A percentile compares a stretch with the other conserved stretches of the same genome.
These are phyloP conservation scores for Stenotaenia linearis DNA, from an alignment of 2,888 invertebrate genomes.

Conservation along the genomic window DNA sequence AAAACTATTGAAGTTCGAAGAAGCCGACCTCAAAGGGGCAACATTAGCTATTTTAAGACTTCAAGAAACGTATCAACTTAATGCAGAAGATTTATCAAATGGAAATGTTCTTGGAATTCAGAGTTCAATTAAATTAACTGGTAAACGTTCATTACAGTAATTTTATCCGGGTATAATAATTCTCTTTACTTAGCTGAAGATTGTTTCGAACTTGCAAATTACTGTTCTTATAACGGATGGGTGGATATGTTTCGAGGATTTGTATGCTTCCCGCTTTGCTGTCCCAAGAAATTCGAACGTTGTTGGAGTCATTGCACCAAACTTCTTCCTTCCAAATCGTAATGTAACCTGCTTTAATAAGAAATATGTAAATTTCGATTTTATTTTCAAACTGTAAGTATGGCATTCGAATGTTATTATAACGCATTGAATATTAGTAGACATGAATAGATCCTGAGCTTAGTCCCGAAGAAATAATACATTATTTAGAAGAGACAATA, in stretches of 20 bases:
- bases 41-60: constrained; percentile 43
- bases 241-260: constrained; percentile 38
- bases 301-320: not conserved
- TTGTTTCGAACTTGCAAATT: constrained; percentile 46
- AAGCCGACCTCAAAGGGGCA: constrained; percentile 43
- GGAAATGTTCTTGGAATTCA: constrained; percentile 39
- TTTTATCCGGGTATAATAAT: not conserved
- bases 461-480: not conserved
- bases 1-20: constrained; percentile 39
- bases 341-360: not conserved
- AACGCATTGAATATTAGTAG: constrained; percentile 42
- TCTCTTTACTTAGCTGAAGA: constrained; percentile 42
- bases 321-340: not conserved
- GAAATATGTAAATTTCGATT: not conserved
- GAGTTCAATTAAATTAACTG: constrained; percentile 36
- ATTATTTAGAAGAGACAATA: not conserved
- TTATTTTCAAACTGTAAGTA: no score
- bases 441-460: constrained; percentile 40
- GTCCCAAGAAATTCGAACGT: not conserved
- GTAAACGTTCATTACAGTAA: not conserved
- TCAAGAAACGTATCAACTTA: constrained; percentile 42
- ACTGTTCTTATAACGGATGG: constrained; percentile 44
- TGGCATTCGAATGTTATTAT: constrained; percentile 47
- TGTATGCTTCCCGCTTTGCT: not conserved
- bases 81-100: constrained; percentile 40